Percentiles rank a stretch among this genome's conserved stretches.
Evolutionary conservation across 2,888 invertebrate genomes (phyloP).

Genomic region (Stenodema calcarata): DNA sequence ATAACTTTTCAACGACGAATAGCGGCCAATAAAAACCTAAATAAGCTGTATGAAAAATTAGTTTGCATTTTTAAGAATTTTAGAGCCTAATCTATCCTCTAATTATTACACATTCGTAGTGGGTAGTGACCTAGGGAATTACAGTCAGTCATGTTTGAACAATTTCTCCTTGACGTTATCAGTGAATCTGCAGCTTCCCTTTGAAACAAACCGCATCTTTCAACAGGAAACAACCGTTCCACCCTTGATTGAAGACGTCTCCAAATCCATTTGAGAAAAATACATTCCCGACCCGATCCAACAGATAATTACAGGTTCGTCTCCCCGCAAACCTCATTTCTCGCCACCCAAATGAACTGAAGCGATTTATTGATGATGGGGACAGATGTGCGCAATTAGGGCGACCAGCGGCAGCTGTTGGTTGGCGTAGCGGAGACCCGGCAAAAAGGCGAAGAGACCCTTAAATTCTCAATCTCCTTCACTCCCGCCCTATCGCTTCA

Average conservation of each 20-base stretch:
- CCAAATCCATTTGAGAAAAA: neutral
- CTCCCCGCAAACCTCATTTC: neutral
- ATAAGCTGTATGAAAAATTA: too few species aligned
- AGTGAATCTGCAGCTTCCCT: too few species aligned
- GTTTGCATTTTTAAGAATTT: too few species aligned
- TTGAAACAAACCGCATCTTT: neutral
- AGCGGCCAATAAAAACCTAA: too few species aligned
- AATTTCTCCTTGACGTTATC: too few species aligned
- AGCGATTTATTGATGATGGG: constrained; percentile 21
- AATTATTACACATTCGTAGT: too few species aligned
- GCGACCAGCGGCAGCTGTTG: constrained; percentile 2
- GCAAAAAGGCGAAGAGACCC: neutral
- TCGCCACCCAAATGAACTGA: neutral
- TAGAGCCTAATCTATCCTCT: too few species aligned
- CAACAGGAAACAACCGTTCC: neutral
- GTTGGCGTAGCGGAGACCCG: neutral
- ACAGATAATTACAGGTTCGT: constrained; percentile 3
- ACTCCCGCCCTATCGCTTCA: neutral
- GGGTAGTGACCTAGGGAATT: too few species aligned
- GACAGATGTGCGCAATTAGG: constrained; percentile 16
- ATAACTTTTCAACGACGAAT: too few species aligned
- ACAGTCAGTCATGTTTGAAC: too few species aligned
- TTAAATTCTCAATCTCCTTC: constrained; percentile 2
- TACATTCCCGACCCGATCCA: neutral
- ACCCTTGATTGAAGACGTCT: neutral